phyloP scores from a whole-genome alignment of 2,888 invertebrate genomes.

The Acleris emargana region DNA sequence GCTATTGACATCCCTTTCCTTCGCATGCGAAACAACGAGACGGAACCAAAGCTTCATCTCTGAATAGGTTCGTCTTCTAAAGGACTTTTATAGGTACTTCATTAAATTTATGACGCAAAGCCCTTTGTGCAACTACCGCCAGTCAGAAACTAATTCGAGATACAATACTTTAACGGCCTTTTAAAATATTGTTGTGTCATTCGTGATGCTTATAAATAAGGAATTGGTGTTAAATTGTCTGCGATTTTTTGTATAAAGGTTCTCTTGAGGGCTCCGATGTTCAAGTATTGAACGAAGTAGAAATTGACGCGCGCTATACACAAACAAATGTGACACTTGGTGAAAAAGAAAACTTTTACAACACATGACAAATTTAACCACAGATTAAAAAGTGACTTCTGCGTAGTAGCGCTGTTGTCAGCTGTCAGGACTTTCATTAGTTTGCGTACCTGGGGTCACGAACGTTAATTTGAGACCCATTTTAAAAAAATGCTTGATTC shows the following conservation, averaged over 20 bases:
- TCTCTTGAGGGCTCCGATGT: neutral
- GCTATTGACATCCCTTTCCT: neutral
- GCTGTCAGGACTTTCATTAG: too few relatives aligned
- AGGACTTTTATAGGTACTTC: conserved; percentile 56
- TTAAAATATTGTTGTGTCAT: conserved; percentile 16
- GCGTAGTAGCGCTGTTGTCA: too few relatives aligned
- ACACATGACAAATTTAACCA: too few relatives aligned
- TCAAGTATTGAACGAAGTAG: too few relatives aligned
- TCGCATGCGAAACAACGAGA: neutral
- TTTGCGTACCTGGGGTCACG: too few relatives aligned
- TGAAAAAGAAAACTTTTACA: too few relatives aligned
- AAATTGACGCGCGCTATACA: too few relatives aligned
- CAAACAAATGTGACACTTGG: too few relatives aligned
- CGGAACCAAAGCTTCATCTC: neutral
- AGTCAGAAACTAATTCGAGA: conserved; percentile 55
- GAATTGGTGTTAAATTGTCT: neutral
- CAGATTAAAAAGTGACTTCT: too few relatives aligned
- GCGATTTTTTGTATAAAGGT: neutral
- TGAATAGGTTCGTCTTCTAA: conserved; percentile 3
- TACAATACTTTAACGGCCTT: conserved; percentile 33
- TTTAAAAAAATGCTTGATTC: too few relatives aligned
- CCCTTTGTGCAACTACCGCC: conserved; percentile 53
- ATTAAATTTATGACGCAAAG: conserved; percentile 62
- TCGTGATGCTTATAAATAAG: conserved; percentile 1
- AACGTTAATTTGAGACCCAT: too few relatives aligned